These are phyloP conservation scores for Brachionus paranguensis DNA, from an alignment of 1,140 invertebrate species.

Conservation along the genomic window DNA sequence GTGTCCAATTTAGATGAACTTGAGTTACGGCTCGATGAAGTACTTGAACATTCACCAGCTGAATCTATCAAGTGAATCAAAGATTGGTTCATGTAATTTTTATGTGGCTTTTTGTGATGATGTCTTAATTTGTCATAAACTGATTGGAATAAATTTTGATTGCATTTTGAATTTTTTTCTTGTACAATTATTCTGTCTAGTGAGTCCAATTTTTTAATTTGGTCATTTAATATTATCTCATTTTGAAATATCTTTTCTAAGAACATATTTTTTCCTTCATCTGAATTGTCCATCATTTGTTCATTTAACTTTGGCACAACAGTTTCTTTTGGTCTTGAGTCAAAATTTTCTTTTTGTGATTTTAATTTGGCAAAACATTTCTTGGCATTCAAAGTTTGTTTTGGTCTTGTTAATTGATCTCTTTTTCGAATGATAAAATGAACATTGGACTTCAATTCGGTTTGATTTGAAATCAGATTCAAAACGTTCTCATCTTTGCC, in stretches of 20 bases:
- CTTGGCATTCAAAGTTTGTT: neutral
- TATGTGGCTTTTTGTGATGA: neutral
- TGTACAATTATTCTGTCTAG: neutral
- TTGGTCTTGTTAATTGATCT: neutral
- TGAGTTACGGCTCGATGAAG: neutral
- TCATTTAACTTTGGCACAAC: neutral
- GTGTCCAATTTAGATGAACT: conserved; percentile 14
- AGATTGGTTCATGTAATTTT: neutral
- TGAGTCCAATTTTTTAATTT: neutral
- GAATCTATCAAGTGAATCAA: neutral
- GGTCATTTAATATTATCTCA: neutral
- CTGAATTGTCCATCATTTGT: neutral
- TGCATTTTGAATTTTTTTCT: neutral
- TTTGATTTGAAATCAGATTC: neutral
- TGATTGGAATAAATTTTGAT: neutral
- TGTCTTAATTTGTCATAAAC: neutral
- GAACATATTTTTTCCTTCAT: neutral
- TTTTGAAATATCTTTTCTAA: conserved; percentile 1
- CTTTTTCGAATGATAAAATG: neutral
- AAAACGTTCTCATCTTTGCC: conserved; percentile 1
- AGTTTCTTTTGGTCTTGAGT: neutral
- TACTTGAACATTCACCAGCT: neutral
- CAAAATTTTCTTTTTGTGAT: neutral
- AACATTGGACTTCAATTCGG: neutral
- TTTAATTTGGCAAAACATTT: neutral